Evolutionary conservation across 1,140 invertebrate species (phyloP).

Genomic region (Druon quercuslanigerum): DNA sequence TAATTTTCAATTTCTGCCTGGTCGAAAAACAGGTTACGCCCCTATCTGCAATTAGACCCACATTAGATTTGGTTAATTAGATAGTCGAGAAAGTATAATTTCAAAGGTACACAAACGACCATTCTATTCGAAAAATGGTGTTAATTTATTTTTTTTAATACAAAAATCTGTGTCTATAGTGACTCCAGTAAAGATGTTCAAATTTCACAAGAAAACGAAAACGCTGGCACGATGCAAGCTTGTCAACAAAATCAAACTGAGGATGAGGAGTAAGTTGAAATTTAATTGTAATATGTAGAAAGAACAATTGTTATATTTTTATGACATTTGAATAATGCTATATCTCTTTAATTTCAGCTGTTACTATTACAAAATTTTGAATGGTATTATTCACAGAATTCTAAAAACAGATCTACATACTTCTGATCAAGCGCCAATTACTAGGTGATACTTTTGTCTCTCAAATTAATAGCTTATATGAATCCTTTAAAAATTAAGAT

Average conservation of each 20-base stretch:
- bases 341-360: neutral
- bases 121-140: no score
- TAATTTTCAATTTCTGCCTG: no score
- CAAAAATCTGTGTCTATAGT: neutral
- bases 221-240: neutral
- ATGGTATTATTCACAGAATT: conserved; percentile 7
- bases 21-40: no score
- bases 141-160: no score
- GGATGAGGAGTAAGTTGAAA: neutral
- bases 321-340: neutral
- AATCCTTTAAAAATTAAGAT: neutral
- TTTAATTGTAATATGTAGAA: neutral
- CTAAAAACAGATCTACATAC: neutral
- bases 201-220: neutral
- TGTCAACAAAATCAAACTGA: neutral
- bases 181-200: neutral
- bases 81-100: no score
- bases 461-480: neutral
- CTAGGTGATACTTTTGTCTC: neutral
- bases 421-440: neutral
- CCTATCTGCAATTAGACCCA: no score
- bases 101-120: no score
- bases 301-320: neutral
- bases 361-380: conserved; percentile 4
- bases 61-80: no score